Base-by-base conservation (phyloP, 2,888 invertebrate species). In the Helicoverpa assulta region DNA sequence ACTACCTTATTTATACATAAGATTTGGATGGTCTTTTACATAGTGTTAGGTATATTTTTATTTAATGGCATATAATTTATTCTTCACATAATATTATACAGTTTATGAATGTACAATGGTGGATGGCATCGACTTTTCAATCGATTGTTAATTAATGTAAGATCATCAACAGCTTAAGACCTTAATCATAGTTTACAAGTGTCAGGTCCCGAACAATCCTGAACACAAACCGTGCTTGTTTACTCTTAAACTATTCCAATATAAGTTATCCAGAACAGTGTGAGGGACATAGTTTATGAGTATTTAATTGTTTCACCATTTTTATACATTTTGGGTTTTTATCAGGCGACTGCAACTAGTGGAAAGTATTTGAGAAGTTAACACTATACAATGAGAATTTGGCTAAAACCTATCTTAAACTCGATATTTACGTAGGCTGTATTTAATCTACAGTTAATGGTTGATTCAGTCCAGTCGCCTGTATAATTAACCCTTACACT, bases 241-340 rank as follows among this genome's bases (percentile, higher is more conserved):
- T 86, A 91, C 86, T 86, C 89, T 90, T 93, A 93, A 89, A 91
- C 91, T 91, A 92, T 89, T 89, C 88, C 89, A 88, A 86, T 87
- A 95, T 95, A 95, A 95, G 95, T 95, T 95, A 95, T 95, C 95
- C 95, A 95, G 95, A 95, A 95, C 95, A 94, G 87, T 95, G 94
- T 88, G 87, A 72, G 86, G 82, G 82, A 85, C 81, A 83, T 83
- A 79, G 84, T 85, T 85, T 82, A 79, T 78, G 78, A 85, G 83
- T 84, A 82, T 80, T 73, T 78, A 68, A 64, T 82, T 84, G 73
- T 75, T 73, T 79, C 79, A 83, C 70, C 70, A 73, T 81, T 79
- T 71, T 81, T 76, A 71, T 68, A 77, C 70, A 73, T 54, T 67
- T 58, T 62, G 57, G 67, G 66, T 40, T 60, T 43, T 54, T 47